Conservation (phyloP, 1,140 invertebrate genomes). For the Dolichoris vasculosae region DNA sequence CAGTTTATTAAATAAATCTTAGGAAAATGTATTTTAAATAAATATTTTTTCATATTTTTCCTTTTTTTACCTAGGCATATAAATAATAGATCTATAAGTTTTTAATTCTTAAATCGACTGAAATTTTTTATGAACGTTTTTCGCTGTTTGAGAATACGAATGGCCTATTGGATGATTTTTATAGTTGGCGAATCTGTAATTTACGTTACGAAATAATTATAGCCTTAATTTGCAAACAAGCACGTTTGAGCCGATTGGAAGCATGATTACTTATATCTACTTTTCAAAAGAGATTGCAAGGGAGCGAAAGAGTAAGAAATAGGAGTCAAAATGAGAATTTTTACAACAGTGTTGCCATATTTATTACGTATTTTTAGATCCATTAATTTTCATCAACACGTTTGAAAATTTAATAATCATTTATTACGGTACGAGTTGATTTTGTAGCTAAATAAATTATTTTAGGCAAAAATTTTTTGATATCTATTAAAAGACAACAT, state of each 20-base stretch:
- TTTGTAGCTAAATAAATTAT: background rate
- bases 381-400: background rate
- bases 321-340: too few species aligned
- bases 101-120: constrained; percentile 35
- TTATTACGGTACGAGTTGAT: background rate
- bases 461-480: background rate
- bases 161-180: constrained; percentile 30
- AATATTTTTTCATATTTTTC: background rate
- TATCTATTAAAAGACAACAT: background rate
- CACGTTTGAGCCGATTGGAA: constrained; percentile 18
- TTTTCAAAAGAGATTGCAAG: constrained; percentile 6
- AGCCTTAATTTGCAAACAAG: constrained; percentile 47
- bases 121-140: background rate
- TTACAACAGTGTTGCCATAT: too few species aligned
- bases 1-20: too few species aligned
- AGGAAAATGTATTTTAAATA: too few species aligned
- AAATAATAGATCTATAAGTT: constrained; percentile 49
- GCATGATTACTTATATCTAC: constrained; percentile 39
- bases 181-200: constrained; percentile 38
- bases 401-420: background rate
- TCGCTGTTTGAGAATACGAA: background rate
- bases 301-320: background rate
- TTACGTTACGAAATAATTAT: constrained; percentile 50
- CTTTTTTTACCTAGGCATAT: background rate
- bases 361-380: background rate